Evolutionary conservation across 2,888 invertebrate species (phyloP), one percentile per base, ranked within the genome.

Genomic region (Trissolcus japonicus): DNA sequence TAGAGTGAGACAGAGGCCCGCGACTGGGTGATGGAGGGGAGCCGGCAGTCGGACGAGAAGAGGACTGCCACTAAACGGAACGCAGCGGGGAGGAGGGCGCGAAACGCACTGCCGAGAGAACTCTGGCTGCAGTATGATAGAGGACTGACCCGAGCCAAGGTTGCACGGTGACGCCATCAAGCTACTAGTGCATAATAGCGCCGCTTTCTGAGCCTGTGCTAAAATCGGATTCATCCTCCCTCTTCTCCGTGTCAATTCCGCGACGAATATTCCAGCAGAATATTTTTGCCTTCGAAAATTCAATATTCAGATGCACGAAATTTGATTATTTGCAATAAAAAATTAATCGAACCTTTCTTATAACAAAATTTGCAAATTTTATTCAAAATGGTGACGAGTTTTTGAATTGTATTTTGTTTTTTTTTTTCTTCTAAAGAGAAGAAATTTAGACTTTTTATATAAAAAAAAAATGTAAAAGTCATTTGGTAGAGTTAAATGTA

Each of bases 91-190:
- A 29, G 65, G 14, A 74, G 76, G 76, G 69, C 78, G 66, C 62
- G 66, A 73, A 46, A 65, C 72, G 51, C 61, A 77, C 63, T 14
- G 81, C 74, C 79, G 68, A 77, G 84, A 81, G 82, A 80, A 82
- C 82, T 83, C 81, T 83, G 86, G 81, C 72, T 86, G 86, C 85
- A 85, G 86, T 87, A 86, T 87, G 87, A 87, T 87, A 87, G 87
- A 87, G 87, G 87, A 87, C 86, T 88, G 88, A 88, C 88, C 88
- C 87, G 87, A 88, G 86, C 87, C 88, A 88, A 88, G 88, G 88
- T 87, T 88, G 86, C 85, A 83, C 83, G 84, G 86, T 87, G 88
- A 87, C 88, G 87, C 87, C 88, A 87, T 87, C 87, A 84, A 84
- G 85, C 86, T 87, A 86, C 86, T 87, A 88, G 88, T 87, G 88